phyloP scores from a whole-genome alignment of 2,888 invertebrate genomes.

The Tenthredo livida region DNA sequence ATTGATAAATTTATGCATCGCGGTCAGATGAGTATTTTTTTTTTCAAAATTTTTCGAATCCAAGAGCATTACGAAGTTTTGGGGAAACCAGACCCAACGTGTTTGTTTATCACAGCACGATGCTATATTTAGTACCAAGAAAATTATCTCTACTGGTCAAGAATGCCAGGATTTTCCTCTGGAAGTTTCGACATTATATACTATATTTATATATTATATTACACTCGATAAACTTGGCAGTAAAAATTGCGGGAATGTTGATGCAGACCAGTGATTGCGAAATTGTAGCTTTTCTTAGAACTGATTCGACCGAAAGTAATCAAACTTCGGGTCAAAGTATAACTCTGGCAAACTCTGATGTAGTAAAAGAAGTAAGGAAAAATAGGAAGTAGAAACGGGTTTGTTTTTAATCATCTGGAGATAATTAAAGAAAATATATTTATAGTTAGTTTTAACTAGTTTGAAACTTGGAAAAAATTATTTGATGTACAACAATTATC shows the following conservation, averaged over 20 bases:
- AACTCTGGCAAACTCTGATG: neutral
- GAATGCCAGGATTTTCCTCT: neutral
- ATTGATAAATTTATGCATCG: neutral
- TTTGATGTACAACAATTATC: neutral
- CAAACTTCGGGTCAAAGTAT: neutral
- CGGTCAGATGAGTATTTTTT: neutral
- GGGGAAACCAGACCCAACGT: neutral
- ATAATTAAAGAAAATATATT: neutral
- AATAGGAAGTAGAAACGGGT: neutral
- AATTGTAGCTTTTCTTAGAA: constrained; percentile 8
- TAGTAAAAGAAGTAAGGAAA: neutral
- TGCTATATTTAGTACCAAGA: constrained; percentile 2
- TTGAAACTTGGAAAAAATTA: neutral
- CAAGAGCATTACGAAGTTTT: neutral
- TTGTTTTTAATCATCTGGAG: neutral
- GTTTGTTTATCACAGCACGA: neutral
- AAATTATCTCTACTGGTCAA: neutral
- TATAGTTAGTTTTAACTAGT: neutral
- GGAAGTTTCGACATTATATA: neutral
- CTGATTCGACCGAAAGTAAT: constrained; percentile 23
- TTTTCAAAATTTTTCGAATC: neutral
- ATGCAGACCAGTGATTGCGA: neutral
- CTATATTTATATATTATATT: neutral
- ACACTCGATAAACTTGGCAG: constrained; percentile 1
- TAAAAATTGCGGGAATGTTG: neutral